Percentiles rank a stretch among this genome's conserved stretches.
Evolutionary conservation across 1,140 invertebrate species (phyloP).

Genomic region (Hycleus phaleratus): DNA sequence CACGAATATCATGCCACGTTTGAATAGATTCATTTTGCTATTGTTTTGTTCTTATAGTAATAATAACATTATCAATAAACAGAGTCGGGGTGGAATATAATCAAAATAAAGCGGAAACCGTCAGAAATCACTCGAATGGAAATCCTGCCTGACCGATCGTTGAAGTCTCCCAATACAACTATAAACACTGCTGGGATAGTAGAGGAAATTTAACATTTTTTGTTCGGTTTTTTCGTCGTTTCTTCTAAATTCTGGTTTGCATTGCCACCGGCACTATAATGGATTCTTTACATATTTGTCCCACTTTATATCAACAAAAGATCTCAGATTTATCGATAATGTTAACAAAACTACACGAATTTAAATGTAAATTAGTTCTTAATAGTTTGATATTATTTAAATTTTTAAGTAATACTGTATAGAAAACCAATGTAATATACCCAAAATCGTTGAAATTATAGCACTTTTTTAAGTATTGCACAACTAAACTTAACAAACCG

Average conservation of each 20-base stretch:
- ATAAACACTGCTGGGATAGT: no score
- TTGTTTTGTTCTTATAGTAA: not conserved
- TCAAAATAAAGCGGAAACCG: not conserved
- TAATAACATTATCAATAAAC: not conserved
- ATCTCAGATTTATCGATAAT: not conserved
- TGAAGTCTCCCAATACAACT: not conserved
- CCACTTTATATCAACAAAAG: conserved; percentile 1
- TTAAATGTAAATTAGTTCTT: no score
- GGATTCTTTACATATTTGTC: conserved; percentile 9
- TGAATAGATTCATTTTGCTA: conserved; percentile 47
- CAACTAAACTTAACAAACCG: no score
- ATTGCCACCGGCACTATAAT: not conserved
- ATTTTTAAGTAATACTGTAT: no score
- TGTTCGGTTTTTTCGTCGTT: not conserved
- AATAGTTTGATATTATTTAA: no score
- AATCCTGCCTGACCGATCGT: conserved; percentile 6
- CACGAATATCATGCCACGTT: conserved; percentile 74
- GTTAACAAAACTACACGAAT: no score
- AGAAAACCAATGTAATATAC: no score
- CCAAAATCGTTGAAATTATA: no score
- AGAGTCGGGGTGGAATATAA: not conserved
- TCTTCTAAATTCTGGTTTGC: not conserved
- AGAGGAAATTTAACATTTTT: conserved; percentile 3
- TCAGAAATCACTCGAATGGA: conserved; percentile 5
- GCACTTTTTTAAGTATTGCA: no score